These are phyloP conservation scores for Garrulus glandarius DNA, from an alignment of 2,797 vertebrate species.

Conservation along the genomic window DNA sequence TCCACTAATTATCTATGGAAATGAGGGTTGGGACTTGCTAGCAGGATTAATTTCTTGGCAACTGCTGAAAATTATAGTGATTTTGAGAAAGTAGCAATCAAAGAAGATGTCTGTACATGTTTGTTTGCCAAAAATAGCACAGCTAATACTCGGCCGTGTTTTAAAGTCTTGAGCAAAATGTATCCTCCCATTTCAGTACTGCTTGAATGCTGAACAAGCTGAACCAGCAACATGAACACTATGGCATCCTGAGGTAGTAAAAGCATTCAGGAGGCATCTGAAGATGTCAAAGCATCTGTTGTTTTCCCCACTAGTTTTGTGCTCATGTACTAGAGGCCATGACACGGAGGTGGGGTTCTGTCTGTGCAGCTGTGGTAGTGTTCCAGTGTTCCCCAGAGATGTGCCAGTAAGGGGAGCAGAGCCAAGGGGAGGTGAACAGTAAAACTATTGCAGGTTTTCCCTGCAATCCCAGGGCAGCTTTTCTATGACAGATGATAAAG, in stretches of 20 bases:
- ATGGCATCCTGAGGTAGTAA: not conserved
- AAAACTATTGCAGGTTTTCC: not conserved
- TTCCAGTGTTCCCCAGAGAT: not conserved
- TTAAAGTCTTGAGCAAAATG: not conserved
- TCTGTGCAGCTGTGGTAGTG: not conserved
- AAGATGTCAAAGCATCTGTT: not conserved
- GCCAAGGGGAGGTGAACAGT: not conserved
- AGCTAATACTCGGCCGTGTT: not conserved
- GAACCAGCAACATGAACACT: not conserved
- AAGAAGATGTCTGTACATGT: not conserved
- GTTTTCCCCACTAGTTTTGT: not conserved
- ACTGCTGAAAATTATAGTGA: conserved; percentile 24
- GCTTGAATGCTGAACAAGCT: not conserved
- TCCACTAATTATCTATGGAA: conserved; percentile 37
- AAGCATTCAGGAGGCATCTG: not conserved
- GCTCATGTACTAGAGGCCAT: not conserved
- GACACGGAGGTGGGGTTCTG: not conserved
- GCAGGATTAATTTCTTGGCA: conserved; percentile 42
- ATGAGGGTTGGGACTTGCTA: conserved; percentile 7
- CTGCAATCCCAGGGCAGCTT: not conserved
- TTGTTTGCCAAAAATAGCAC: conserved; percentile 19
- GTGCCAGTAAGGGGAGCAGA: not conserved
- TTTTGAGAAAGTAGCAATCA: conserved; percentile 27
- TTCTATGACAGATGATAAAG: not conserved
- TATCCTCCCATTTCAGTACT: not conserved